Percentiles rank a stretch among this genome's conserved stretches.
Conservation (phyloP, 2,888 invertebrate genomes). For the Drosophila limbata region DNA sequence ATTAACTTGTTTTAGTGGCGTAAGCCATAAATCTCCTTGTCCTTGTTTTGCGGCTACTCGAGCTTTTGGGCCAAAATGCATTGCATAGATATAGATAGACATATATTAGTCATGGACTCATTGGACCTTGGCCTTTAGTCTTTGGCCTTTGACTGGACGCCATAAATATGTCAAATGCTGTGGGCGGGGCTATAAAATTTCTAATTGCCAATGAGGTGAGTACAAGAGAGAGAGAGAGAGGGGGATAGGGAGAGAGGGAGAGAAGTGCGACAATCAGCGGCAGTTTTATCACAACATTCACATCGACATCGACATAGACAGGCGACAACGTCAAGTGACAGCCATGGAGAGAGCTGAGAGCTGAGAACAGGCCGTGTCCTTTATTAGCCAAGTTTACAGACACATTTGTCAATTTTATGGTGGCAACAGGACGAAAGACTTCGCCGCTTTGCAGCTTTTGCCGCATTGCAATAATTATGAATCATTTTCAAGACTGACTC, state of each 20-base stretch:
- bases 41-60: slow-evolving; percentile 33
- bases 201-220: slow-evolving; percentile 50
- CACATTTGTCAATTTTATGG: slow-evolving; percentile 83
- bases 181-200: slow-evolving; percentile 40
- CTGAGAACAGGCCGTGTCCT: slow-evolving; percentile 39
- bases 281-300: slow-evolving; percentile 32
- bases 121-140: slow-evolving; percentile 26
- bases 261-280: slow-evolving; percentile 42
- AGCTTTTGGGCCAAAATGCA: slow-evolving; percentile 40
- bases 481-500: slow-evolving; percentile 58
- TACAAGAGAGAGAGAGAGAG: not conserved
- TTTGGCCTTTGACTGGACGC: slow-evolving; percentile 20
- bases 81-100: slow-evolving; percentile 22
- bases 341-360: too few species aligned
- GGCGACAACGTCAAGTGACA: slow-evolving; percentile 18
- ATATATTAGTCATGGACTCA: slow-evolving; percentile 39
- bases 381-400: slow-evolving; percentile 82
- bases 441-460: slow-evolving; percentile 51
- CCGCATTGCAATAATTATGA: slow-evolving; percentile 81
- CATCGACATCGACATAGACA: slow-evolving; percentile 37
- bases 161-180: slow-evolving; percentile 61
- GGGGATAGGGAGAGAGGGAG: not conserved
- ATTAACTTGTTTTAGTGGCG: slow-evolving; percentile 70
- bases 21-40: slow-evolving; percentile 67
- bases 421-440: slow-evolving; percentile 63